These are phyloP conservation scores for Cardiocondyla obscurior DNA, from an alignment of 1,140 invertebrate genomes.

Conservation along the genomic window DNA sequence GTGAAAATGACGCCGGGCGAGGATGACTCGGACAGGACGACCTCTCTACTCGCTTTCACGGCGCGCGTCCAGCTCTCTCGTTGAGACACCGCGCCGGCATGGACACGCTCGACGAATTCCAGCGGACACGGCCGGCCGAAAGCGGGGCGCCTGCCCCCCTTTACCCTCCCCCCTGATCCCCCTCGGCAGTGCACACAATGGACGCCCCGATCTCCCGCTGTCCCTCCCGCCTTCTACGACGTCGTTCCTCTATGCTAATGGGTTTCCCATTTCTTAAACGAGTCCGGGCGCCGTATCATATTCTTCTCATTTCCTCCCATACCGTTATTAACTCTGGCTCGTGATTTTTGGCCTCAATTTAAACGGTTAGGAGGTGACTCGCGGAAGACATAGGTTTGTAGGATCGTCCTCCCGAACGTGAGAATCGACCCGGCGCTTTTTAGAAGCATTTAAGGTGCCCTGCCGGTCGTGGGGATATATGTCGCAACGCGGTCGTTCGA, in stretches of 20 bases:
- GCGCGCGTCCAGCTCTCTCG: slow-evolving; percentile 61
- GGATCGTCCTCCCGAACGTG: background rate
- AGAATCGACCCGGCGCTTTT: background rate
- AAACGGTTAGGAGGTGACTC: background rate
- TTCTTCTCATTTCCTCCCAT: slow-evolving; percentile 60
- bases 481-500: background rate
- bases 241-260: slow-evolving; percentile 73
- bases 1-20: slow-evolving; percentile 71
- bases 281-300: slow-evolving; percentile 50
- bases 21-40: slow-evolving; percentile 58
- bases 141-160: slow-evolving; percentile 48
- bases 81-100: slow-evolving; percentile 73
- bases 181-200: slow-evolving; percentile 59
- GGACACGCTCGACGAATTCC: slow-evolving; percentile 74
- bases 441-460: background rate
- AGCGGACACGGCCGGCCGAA: slow-evolving; percentile 70
- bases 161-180: too few relatives aligned
- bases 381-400: background rate
- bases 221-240: slow-evolving; percentile 38
- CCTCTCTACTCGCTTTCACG: slow-evolving; percentile 71
- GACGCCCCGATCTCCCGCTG: slow-evolving; percentile 22
- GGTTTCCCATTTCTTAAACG: slow-evolving; percentile 72
- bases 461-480: background rate
- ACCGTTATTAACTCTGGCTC: slow-evolving; percentile 46
- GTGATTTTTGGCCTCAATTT: slow-evolving; percentile 31